A percentile compares a stretch with the other conserved stretches of the same genome.
Conservation (phyloP, 2,888 invertebrate genomes). For the Melolontha melolontha region DNA sequence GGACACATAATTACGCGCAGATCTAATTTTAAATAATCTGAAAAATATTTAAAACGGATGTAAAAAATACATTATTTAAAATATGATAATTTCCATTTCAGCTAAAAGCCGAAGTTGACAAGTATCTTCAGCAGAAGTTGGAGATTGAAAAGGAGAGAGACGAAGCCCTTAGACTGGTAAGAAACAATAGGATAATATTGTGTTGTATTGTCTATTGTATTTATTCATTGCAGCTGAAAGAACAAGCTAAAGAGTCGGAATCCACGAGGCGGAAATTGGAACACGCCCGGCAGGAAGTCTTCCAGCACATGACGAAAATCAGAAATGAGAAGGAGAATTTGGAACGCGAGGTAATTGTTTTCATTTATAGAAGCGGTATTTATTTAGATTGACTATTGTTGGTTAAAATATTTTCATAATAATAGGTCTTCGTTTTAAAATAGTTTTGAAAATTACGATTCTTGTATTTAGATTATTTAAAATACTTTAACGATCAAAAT, state of each 20-base stretch:
- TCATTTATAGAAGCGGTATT: background rate
- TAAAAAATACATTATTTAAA: background rate
- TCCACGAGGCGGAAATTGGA: slow-evolving; percentile 69
- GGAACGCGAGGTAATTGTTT: slow-evolving; percentile 66
- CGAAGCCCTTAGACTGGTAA: slow-evolving; percentile 66
- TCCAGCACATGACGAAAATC: slow-evolving; percentile 71
- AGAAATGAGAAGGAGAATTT: slow-evolving; percentile 70
- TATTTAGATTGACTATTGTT: too few relatives aligned
- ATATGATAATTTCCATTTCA: slow-evolving; percentile 54
- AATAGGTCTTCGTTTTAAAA: too few relatives aligned
- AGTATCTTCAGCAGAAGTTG: slow-evolving; percentile 65
- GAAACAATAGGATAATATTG: slow-evolving; percentile 39
- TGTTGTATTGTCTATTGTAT: too few relatives aligned
- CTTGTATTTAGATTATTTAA: too few relatives aligned
- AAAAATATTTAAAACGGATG: background rate
- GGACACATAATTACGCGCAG: too few relatives aligned
- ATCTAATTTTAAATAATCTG: too few relatives aligned
- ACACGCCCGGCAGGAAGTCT: slow-evolving; percentile 70
- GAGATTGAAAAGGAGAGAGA: slow-evolving; percentile 66
- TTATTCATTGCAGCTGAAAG: slow-evolving; percentile 65
- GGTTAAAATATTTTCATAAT: too few relatives aligned
- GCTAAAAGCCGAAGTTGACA: slow-evolving; percentile 67
- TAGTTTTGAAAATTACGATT: too few relatives aligned
- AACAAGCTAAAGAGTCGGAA: slow-evolving; percentile 71
- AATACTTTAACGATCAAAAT: too few relatives aligned